phyloP scores from a whole-genome alignment of 2,113 vertebrate genomes.

The Illadopsis cleaveri region DNA sequence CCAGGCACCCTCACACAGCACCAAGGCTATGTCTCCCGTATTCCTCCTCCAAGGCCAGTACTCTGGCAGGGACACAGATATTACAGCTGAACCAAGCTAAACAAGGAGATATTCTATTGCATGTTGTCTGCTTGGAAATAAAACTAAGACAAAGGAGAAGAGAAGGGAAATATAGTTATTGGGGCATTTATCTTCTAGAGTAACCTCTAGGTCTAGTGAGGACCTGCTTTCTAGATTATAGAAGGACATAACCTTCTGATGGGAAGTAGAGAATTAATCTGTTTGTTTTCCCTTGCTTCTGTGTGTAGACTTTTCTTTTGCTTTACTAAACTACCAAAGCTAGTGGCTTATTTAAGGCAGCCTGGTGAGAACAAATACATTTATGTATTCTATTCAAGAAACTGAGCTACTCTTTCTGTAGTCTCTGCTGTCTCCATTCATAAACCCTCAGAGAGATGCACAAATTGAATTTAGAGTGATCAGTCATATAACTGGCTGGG shows the following conservation, averaged over 20 bases:
- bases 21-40: not conserved
- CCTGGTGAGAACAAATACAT: not conserved
- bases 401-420: not conserved
- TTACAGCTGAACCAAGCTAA: not conserved
- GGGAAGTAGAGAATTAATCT: not conserved
- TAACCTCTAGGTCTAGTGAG: fast-evolving
- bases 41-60: not conserved
- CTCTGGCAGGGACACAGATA: not conserved
- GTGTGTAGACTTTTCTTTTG: not conserved
- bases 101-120: not conserved
- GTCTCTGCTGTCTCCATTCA: not conserved
- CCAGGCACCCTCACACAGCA: not conserved
- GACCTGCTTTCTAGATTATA: not conserved
- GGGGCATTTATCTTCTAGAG: not conserved
- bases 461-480: not conserved
- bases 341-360: not conserved
- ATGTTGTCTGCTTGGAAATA: not conserved
- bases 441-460: not conserved
- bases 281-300: not conserved
- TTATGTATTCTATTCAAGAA: not conserved
- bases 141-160: not conserved
- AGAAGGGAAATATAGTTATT: not conserved
- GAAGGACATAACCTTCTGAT: not conserved
- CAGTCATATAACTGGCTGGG: not conserved
- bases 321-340: not conserved